phyloP scores from a whole-genome alignment of 2,888 invertebrate genomes.

The Hymenopus coronatus region DNA sequence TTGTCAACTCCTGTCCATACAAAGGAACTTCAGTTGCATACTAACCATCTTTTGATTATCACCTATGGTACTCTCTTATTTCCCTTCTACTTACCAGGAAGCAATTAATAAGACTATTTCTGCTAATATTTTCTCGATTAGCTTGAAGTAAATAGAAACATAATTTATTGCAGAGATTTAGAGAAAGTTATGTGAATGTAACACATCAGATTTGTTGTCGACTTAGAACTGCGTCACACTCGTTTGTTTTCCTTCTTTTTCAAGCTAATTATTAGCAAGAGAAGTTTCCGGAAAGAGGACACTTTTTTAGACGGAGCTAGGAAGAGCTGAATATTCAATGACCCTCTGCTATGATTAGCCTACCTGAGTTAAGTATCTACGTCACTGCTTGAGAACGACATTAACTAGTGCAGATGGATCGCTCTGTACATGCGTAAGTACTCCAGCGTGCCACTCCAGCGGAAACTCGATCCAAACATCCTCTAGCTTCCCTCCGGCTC shows the following conservation, averaged over 20 bases:
- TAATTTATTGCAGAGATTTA: too few relatives aligned
- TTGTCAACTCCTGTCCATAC: too few relatives aligned
- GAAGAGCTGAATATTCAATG: neutral
- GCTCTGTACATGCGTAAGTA: neutral
- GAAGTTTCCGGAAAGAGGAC: neutral
- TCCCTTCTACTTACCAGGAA: too few relatives aligned
- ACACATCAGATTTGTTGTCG: too few relatives aligned
- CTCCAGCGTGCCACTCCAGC: neutral
- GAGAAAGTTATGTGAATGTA: too few relatives aligned
- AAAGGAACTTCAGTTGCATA: too few relatives aligned
- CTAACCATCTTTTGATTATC: too few relatives aligned
- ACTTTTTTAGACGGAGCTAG: neutral
- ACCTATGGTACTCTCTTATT: too few relatives aligned
- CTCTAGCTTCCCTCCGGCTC: neutral
- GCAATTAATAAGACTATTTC: too few relatives aligned
- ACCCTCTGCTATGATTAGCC: neutral
- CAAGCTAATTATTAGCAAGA: neutral
- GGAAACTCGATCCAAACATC: constrained; percentile 22
- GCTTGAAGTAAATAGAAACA: too few relatives aligned
- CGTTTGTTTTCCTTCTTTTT: neutral
- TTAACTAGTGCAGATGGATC: neutral
- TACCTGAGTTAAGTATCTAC: neutral
- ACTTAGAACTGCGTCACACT: too few relatives aligned
- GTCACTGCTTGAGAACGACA: neutral
- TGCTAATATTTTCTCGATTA: too few relatives aligned